These are phyloP conservation scores for Penaeus indicus DNA, from an alignment of 1,140 invertebrate species.

Conservation along the genomic window DNA sequence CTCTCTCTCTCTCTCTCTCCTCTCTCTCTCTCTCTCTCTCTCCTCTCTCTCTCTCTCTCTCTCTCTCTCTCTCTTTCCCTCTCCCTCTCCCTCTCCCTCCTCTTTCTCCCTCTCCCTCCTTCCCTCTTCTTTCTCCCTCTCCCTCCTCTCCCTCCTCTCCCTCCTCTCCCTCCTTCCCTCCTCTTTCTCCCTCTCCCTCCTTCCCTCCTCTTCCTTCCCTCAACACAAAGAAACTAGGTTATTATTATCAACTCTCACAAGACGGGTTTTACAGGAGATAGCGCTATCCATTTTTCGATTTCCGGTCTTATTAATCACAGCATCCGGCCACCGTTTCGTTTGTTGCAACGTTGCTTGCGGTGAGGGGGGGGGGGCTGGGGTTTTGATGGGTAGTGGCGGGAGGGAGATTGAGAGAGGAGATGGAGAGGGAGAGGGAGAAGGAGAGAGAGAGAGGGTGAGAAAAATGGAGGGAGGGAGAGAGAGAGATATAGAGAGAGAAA, in stretches of 20 bases:
- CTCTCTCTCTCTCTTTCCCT: background rate
- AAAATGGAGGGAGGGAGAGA: background rate
- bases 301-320: too few species aligned
- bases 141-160: background rate
- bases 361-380: background rate
- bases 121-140: background rate
- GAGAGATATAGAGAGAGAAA: background rate
- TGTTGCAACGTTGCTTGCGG: background rate
- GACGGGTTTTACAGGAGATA: too few species aligned
- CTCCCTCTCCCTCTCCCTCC: background rate
- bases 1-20: too few species aligned
- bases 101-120: background rate
- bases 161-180: background rate
- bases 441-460: background rate
- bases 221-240: background rate
- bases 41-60: background rate
- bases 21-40: too few species aligned
- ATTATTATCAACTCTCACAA: background rate
- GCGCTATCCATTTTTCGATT: too few species aligned
- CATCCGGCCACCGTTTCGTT: background rate
- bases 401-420: background rate
- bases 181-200: background rate
- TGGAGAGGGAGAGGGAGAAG: conserved; percentile 18
- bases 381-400: background rate
- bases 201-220: background rate